Evolutionary conservation across 2,797 vertebrate species (phyloP), one percentile per base, ranked within the genome.

Genomic region (Chelonia mydas): DNA sequence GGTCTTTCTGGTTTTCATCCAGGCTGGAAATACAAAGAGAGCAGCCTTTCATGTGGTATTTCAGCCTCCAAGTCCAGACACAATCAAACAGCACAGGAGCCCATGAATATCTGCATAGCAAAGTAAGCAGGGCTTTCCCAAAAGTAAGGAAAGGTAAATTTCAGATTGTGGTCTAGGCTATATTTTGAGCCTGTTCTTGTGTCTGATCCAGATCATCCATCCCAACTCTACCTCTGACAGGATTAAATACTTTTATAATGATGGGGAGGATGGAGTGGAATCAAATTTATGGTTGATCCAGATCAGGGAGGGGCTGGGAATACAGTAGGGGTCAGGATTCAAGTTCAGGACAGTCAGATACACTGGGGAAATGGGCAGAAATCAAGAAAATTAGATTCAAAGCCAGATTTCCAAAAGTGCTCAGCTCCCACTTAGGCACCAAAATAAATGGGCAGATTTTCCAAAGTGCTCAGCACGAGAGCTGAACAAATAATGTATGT

Each of bases 1-100:
- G 92, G 90, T 92, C 89, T 87, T 91, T 96, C 94, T 83, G 91
- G 90, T 96, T 96, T 94, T 93, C 3, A 23, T 93, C 81, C 61
- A 41, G 79, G 90, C 0, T 92, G 88, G 92, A 87, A 93, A 90
- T 87, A 37, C 88, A 93, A 31, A 84, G 83, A 33, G 61, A 4
- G 33, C 61, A 96, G 76, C 84, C 77, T 25, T 76, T 81, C 89
- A 78, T 51, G 1, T 74, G 88, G 89, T 89, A n/a, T 92, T 93
- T 77, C 41, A 55, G 59, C 83, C 86, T 80, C 91, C 78, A 59
- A 1, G 7, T 77, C 91, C 90, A 91, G 90, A 84, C 85, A 91
- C 15, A 93, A 45, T 81, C 50, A 31, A 41, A 94, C 86, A 83
- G 81, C 79, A n/a, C 80, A 57, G 76, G 68, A 96, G 82, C 28